Evolutionary conservation across 1,140 invertebrate genomes (phyloP), one percentile per base, ranked within the genome.

Genomic region (Trichonephila clavipes): DNA sequence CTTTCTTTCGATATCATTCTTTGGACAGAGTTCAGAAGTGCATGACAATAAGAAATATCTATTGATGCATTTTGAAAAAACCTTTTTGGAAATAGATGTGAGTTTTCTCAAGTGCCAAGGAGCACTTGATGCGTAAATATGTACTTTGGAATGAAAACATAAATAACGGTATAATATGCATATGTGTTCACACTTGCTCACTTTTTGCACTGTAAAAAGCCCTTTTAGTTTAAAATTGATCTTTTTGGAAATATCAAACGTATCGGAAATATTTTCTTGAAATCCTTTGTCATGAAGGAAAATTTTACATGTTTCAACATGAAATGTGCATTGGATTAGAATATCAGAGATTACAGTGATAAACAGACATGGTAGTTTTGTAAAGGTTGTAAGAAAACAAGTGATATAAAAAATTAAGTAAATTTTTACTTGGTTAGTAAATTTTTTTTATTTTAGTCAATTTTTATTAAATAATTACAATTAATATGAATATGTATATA

Each of bases 11-110:
- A 34, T 28, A 44, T 72, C 44, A 51, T 89, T 72, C 44, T 89
- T 89, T 89, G 88, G 88, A 64, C 88, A 89, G 88, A 72, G 88
- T 72, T 89, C 88, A 89, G 88, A 89, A 89, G 24, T 44, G 88
- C 66, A 89, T 89, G 72, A 58, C 88, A 72, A 89, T 64, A 64
- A 66, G 64, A 34, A 64, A 89, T 40, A 72, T 72, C 64, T 72
- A 72, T 72, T 72, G 66, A 28, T 44, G 66, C 85, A 10, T 87
- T 61, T 62, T 34, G 21, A 28, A 28, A 87, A 72, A 72, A 44
- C 72, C 72, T 72, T 51, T 12, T 69, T 69, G 66, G 88, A 72
- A 18, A 58, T 72, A 19, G 66, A 89, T 72, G 72, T 58, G 66
- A 89, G 66, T 69, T 89, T 89, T 89, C 66, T 72, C 21, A 44